Evolutionary conservation across 2,797 vertebrate genomes (phyloP).

Genomic region (Pitangus sulphuratus): DNA sequence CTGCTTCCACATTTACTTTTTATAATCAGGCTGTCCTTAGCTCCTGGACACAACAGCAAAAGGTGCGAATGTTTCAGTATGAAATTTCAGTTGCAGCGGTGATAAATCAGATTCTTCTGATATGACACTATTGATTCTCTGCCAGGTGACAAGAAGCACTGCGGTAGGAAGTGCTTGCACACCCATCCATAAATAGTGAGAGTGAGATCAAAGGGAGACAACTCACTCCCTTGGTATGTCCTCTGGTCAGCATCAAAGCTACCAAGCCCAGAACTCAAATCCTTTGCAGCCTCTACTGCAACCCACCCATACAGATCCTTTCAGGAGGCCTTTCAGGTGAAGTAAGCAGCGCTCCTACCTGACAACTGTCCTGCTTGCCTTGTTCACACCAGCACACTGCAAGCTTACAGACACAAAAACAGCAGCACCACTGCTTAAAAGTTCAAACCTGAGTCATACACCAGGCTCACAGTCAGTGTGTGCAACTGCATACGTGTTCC

Average conservation of each 20-base stretch:
- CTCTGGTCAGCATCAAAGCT: not conserved
- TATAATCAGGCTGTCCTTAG: not conserved
- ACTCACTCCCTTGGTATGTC: not conserved
- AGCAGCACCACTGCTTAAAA: not conserved
- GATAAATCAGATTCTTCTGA: not conserved
- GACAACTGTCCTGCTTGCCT: not conserved
- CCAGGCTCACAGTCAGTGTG: not conserved
- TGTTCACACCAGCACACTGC: not conserved
- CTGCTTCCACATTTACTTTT: not conserved
- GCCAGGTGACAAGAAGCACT: not conserved
- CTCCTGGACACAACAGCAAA: rapidly evolving
- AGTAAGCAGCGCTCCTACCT: not conserved
- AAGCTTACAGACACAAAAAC: not conserved
- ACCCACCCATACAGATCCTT: not conserved
- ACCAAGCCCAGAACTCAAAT: not conserved
- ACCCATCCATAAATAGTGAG: not conserved
- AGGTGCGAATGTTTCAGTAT: not conserved
- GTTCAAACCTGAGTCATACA: not conserved
- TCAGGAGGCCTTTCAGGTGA: not conserved
- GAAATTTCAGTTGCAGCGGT: rapidly evolving
- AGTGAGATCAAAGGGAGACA: not conserved
- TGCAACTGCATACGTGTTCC: not conserved
- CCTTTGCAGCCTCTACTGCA: not conserved
- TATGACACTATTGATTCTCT: not conserved
- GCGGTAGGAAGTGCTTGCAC: not conserved